phyloP scores from a whole-genome alignment of 1,140 invertebrate species.

The Octopus sinensis region DNA sequence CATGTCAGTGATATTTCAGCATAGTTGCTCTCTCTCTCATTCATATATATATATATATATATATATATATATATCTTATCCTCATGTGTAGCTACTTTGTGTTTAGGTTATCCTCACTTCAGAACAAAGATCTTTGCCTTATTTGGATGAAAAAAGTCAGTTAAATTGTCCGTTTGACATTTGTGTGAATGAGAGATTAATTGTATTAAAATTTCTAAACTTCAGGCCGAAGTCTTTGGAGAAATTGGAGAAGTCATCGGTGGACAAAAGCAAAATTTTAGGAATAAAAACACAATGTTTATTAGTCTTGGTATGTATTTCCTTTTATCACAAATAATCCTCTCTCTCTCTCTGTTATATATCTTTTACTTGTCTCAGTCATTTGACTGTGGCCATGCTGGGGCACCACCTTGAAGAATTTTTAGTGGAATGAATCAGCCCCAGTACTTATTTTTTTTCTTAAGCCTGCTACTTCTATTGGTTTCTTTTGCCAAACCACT shows the following conservation, averaged over 20 bases:
- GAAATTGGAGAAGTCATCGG: slow-evolving; percentile 56
- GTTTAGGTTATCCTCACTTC: not conserved
- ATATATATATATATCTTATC: not conserved
- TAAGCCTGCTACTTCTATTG: not conserved
- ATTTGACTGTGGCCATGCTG: not conserved
- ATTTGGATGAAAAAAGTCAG: not conserved
- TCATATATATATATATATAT: not conserved
- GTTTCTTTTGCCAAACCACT: not conserved
- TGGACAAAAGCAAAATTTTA: slow-evolving; percentile 37
- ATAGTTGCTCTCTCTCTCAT: not conserved
- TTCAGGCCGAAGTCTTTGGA: slow-evolving; percentile 50
- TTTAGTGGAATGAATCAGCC: not conserved
- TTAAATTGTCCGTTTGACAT: not conserved
- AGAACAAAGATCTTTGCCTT: not conserved
- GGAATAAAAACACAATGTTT: slow-evolving; percentile 50
- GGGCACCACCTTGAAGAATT: not conserved
- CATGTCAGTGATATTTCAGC: too few relatives aligned
- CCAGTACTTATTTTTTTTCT: not conserved
- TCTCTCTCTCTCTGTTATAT: not conserved
- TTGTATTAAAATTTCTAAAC: slow-evolving; percentile 17
- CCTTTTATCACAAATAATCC: not conserved
- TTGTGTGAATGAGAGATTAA: not conserved
- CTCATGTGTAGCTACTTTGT: not conserved
- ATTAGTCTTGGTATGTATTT: slow-evolving; percentile 55
- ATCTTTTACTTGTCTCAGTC: not conserved